phyloP scores from a whole-genome alignment of 2,113 vertebrate genomes.

The Rallus limicola region DNA sequence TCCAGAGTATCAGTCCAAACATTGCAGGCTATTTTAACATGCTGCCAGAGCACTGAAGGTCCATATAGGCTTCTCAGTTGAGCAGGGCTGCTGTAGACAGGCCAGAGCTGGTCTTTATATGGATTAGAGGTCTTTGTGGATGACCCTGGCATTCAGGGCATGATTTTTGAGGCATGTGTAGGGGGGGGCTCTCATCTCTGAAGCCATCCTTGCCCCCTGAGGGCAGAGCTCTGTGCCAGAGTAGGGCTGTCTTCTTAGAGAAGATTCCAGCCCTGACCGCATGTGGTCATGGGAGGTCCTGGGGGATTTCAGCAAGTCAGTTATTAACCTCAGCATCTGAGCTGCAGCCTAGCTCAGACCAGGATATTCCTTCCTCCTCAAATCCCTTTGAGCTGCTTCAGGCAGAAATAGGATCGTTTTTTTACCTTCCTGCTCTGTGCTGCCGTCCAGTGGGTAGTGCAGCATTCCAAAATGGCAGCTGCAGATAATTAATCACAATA shows the following conservation, averaged over 20 bases:
- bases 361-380: neutral
- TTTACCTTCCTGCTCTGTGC: neutral
- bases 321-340: neutral
- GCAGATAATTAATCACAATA: neutral
- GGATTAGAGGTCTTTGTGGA: slow-evolving; percentile 25
- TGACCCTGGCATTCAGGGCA: neutral
- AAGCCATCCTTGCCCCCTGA: neutral
- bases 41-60: neutral
- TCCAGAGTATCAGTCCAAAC: neutral
- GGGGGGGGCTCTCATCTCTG: neutral
- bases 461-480: neutral
- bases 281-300: neutral
- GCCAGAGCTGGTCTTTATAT: neutral
- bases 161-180: neutral
- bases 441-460: neutral
- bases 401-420: neutral
- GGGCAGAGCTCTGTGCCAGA: neutral
- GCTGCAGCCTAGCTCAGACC: neutral
- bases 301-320: neutral
- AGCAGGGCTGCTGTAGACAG: neutral
- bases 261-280: neutral
- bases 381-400: neutral
- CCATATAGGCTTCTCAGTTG: neutral
- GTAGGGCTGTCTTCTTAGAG: neutral
- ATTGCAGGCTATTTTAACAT: neutral